Evolutionary conservation across 2,888 invertebrate species (phyloP).

Genomic region (Nomada fucata): DNA sequence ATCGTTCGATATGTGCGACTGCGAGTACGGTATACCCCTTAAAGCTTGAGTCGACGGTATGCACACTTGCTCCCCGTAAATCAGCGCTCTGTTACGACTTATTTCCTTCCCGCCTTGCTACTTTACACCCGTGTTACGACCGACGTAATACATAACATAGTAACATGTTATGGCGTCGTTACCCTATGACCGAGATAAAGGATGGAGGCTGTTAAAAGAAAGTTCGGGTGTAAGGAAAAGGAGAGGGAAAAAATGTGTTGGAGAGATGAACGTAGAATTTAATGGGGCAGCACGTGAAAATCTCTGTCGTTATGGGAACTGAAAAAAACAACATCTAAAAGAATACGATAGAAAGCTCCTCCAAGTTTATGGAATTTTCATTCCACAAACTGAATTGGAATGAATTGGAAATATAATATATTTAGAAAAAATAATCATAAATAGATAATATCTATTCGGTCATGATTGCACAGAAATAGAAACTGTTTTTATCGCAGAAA

Average conservation of each 20-base stretch:
- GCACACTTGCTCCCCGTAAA: slow-evolving; percentile 62
- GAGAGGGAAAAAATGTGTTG: neutral
- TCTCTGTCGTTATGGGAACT: slow-evolving; percentile 10
- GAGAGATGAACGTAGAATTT: slow-evolving; percentile 30
- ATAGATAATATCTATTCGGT: slow-evolving; percentile 4
- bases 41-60: slow-evolving; percentile 51
- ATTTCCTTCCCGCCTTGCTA: slow-evolving; percentile 47
- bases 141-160: slow-evolving; percentile 61
- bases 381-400: neutral
- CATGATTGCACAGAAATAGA: slow-evolving; percentile 29
- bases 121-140: slow-evolving; percentile 53
- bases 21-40: slow-evolving; percentile 46
- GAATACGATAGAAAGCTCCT: neutral
- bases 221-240: slow-evolving; percentile 16
- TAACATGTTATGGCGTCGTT: slow-evolving; percentile 63
- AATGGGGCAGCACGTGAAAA: slow-evolving; percentile 46
- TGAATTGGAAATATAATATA: neutral
- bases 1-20: slow-evolving; percentile 42
- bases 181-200: slow-evolving; percentile 37
- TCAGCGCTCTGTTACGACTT: slow-evolving; percentile 60
- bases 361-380: slow-evolving; percentile 1
- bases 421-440: neutral
- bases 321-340: neutral
- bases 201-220: slow-evolving; percentile 50
- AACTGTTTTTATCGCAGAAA: slow-evolving; percentile 38